Base-by-base conservation (phyloP, 1,140 invertebrate genomes). In the Zaprionus gabonicus region DNA sequence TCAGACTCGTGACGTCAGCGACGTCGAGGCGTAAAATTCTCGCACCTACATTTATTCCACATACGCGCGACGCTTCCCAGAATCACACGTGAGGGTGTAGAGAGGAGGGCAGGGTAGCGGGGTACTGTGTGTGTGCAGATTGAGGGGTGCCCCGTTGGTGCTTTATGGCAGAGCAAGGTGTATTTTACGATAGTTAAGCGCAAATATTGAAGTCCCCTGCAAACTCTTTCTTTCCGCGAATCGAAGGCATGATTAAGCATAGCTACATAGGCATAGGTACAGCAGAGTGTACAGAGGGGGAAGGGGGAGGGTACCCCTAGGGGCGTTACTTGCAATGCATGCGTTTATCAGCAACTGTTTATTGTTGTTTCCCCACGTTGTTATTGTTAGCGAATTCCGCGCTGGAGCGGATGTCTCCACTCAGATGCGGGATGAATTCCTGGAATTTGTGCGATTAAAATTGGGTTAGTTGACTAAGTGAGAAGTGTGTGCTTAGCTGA, bases 361-460 rank as follows among this genome's bases (percentile, higher is more conserved):
- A 59, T 56, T 23, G 17, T 36, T 38, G 17, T 17, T 44, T 13
- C 36, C 3, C 36, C 36, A 13, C 13, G 36, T 38, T 38, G 36
- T 38, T 38, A 13, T 36, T 6, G 27, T 44, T 56, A 12, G 34
- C 25, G 46, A 67, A 70, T 56, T n/a, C 65, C 17, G 20, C 13
- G 31, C 59, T 71, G 67, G 67, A 75, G 64, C 67, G 72, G 59
- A 71, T 64, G 59, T 71, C 59, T 71, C 72, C 72, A 64, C 66
- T 65, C 57, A 63, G 15, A 13, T 71, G 58, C 58, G 38, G 44
- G 13, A 56, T 28, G 23, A 27, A 44, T 73, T 71, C 72, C 46
- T 31, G 25, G 72, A 75, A 75, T 25, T 56, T 44, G 13, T n/a
- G n/a, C 41, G 34, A 36, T 56, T 65, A 17, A 9, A 31, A 27